A percentile compares a stretch with the other conserved stretches of the same genome.
Evolutionary conservation across 1,140 invertebrate species (phyloP).

Genomic region (Grapholita molesta): DNA sequence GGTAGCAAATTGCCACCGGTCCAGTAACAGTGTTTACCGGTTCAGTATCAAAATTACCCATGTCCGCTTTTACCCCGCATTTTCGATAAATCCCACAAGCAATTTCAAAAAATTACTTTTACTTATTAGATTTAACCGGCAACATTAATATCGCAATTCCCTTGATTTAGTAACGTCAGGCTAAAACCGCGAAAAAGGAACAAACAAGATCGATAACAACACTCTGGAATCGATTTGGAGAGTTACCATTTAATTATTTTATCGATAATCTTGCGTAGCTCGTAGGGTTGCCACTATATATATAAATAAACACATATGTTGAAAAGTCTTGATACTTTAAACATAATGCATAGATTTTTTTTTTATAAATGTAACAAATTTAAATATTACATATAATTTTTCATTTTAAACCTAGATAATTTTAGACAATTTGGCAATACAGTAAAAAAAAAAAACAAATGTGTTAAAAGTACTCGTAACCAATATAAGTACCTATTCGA

Average conservation of each 20-base stretch:
- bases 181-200: conserved; percentile 57
- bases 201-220: conserved; percentile 72
- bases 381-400: no score
- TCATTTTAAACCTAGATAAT: no score
- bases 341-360: no score
- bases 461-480: no score
- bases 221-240: conserved; percentile 76
- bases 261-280: conserved; percentile 72
- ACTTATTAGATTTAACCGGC: conserved; percentile 14
- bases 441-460: no score
- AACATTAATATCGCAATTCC: background rate
- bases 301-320: no score
- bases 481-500: no score
- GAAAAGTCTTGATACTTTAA: no score
- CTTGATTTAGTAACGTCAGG: conserved; percentile 14
- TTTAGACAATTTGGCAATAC: no score
- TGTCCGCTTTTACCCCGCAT: background rate
- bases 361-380: no score
- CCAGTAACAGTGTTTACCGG: background rate
- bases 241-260: conserved; percentile 78
- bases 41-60: background rate
- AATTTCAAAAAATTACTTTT: conserved; percentile 13
- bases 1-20: background rate
- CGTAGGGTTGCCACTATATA: conserved; percentile 49
- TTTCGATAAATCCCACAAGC: background rate